Evolutionary conservation across 2,113 vertebrate genomes (phyloP).

Genomic region (Damaliscus lunatus): DNA sequence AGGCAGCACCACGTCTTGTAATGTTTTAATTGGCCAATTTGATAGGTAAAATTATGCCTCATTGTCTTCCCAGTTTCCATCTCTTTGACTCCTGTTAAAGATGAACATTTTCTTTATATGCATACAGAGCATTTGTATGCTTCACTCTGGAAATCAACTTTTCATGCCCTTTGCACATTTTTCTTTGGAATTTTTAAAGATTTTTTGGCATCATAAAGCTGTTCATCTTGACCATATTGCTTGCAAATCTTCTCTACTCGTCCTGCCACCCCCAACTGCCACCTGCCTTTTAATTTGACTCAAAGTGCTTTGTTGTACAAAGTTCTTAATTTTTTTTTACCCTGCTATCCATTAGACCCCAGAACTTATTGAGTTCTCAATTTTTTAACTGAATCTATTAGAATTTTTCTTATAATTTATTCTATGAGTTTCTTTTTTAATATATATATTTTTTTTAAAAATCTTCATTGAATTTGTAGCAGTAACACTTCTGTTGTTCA

Average conservation of each 20-base stretch:
- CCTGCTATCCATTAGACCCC: neutral
- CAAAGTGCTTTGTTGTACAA: neutral
- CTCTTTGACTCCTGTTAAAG: neutral
- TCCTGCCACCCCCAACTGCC: neutral
- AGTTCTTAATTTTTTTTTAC: neutral
- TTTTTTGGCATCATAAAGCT: neutral
- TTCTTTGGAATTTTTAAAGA: neutral
- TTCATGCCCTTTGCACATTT: neutral
- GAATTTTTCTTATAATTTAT: conserved; percentile 26
- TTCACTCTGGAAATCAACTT: conserved; percentile 24
- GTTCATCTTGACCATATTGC: neutral
- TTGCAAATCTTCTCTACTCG: neutral
- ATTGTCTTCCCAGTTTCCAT: neutral
- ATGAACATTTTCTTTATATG: neutral
- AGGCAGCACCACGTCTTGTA: neutral
- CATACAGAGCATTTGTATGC: neutral
- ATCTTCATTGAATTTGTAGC: neutral
- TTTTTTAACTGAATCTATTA: neutral
- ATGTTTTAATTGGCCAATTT: neutral
- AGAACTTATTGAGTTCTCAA: neutral
- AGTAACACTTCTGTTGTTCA: neutral
- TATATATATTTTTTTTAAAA: neutral
- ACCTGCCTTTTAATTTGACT: neutral
- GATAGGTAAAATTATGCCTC: neutral
- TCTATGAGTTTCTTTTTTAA: neutral